phyloP scores from a whole-genome alignment of 2,888 invertebrate genomes.

The Iselma pallidipennis region DNA sequence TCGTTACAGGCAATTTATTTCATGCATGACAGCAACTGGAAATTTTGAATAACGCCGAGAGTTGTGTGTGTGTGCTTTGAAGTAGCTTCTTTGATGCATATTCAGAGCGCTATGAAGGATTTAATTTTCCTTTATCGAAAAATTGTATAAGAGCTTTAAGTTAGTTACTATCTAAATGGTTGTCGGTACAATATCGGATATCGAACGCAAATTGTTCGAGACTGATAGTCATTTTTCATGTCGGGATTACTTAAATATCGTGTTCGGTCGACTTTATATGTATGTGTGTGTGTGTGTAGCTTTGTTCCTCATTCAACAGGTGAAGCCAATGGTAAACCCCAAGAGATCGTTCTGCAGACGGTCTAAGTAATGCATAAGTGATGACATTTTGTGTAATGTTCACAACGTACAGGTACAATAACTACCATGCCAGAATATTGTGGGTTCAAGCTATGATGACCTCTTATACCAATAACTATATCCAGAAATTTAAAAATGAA shows the following conservation, averaged over 20 bases:
- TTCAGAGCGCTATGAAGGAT: conserved; percentile 9
- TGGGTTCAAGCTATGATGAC: conserved; percentile 24
- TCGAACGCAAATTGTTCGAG: conserved; percentile 28
- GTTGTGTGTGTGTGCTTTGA: conserved; percentile 6
- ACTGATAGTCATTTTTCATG: conserved; percentile 33
- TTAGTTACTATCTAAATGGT: conserved; percentile 4
- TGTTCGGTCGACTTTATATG: conserved; percentile 10
- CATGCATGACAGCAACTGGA: conserved; percentile 8
- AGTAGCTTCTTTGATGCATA: conserved; percentile 7
- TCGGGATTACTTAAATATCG: conserved; percentile 26
- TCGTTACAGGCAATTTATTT: conserved; percentile 8
- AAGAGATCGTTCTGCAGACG: conserved; percentile 61
- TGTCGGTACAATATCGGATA: conserved; percentile 9
- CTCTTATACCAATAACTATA: conserved; percentile 5
- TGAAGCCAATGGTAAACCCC: conserved; percentile 53
- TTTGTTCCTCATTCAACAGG: conserved; percentile 50
- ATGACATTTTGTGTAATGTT: conserved; percentile 57
- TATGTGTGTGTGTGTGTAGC: conserved; percentile 26
- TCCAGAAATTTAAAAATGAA: no score
- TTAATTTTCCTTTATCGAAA: conserved; percentile 17
- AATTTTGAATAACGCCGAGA: conserved; percentile 4
- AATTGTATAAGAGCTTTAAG: not conserved
- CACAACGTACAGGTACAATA: conserved; percentile 36
- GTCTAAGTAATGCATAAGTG: conserved; percentile 66
- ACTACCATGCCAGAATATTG: conserved; percentile 21